phyloP scores from a whole-genome alignment of 2,797 vertebrate genomes.

The Emys orbicularis region DNA sequence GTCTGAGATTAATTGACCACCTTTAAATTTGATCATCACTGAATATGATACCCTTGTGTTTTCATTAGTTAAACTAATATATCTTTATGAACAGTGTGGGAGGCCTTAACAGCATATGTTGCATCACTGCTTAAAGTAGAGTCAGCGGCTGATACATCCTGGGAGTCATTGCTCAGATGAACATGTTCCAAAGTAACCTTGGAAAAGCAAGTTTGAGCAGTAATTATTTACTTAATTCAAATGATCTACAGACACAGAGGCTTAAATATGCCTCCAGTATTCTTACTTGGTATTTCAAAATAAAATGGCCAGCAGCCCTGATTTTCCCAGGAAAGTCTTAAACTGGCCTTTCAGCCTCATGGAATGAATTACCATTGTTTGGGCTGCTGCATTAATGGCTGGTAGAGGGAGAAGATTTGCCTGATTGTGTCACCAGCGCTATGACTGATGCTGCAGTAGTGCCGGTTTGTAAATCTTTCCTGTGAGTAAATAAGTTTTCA shows the following conservation, averaged over 20 bases:
- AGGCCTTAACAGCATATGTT: constrained; percentile 1
- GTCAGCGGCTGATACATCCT: neutral
- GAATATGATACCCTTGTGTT: constrained; percentile 26
- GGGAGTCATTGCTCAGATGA: neutral
- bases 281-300: neutral
- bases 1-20: neutral
- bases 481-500: neutral
- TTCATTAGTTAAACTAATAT: neutral
- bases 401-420: neutral
- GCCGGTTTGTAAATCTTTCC: neutral
- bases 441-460: neutral
- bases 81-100: neutral
- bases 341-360: neutral
- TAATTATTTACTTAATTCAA: neutral
- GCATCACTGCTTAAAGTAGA: constrained; percentile 1
- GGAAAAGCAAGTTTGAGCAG: accelerated
- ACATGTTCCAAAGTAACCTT: neutral
- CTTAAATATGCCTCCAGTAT: neutral
- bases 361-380: neutral
- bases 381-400: neutral
- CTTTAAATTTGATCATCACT: constrained; percentile 30
- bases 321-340: neutral
- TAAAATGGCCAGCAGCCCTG: neutral
- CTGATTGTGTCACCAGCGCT: accelerated
- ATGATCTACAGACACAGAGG: neutral